Conservation (phyloP, 2,113 vertebrate species). For the Cottus gobio region DNA sequence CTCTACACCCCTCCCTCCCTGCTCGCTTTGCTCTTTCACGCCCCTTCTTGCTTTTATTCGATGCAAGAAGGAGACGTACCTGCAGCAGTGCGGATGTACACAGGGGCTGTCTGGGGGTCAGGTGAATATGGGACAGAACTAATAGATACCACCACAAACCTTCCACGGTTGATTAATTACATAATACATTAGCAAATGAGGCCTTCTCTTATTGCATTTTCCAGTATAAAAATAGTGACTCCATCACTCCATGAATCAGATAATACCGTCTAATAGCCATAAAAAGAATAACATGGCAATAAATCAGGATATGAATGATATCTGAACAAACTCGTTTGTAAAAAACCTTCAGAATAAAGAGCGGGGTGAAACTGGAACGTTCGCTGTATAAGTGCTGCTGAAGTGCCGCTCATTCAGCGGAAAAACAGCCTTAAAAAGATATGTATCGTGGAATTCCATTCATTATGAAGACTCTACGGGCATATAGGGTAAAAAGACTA, state of each 20-base stretch:
- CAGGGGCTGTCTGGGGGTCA: constrained; percentile 15
- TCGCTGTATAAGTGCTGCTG: too few relatives aligned
- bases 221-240: too few relatives aligned
- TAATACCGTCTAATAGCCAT: neutral
- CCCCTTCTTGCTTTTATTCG: constrained; percentile 23
- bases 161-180: neutral
- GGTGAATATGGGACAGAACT: neutral
- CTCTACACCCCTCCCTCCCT: neutral
- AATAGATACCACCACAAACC: neutral
- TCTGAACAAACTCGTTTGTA: neutral
- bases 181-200: neutral
- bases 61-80: constrained; percentile 30
- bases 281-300: neutral
- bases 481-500: too few relatives aligned
- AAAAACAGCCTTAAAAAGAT: too few relatives aligned
- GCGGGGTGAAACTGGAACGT: too few relatives aligned
- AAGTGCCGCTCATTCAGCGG: too few relatives aligned
- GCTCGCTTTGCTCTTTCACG: neutral
- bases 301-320: neutral
- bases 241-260: neutral
- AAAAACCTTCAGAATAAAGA: too few relatives aligned
- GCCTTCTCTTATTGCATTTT: neutral
- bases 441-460: too few relatives aligned
- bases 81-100: constrained; percentile 18
- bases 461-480: too few relatives aligned